A percentile compares a stretch with the other conserved stretches of the same genome.
phyloP scores from a whole-genome alignment of 37 sponge, comb jelly and placozoan genomes.

The Ianthella basta region DNA sequence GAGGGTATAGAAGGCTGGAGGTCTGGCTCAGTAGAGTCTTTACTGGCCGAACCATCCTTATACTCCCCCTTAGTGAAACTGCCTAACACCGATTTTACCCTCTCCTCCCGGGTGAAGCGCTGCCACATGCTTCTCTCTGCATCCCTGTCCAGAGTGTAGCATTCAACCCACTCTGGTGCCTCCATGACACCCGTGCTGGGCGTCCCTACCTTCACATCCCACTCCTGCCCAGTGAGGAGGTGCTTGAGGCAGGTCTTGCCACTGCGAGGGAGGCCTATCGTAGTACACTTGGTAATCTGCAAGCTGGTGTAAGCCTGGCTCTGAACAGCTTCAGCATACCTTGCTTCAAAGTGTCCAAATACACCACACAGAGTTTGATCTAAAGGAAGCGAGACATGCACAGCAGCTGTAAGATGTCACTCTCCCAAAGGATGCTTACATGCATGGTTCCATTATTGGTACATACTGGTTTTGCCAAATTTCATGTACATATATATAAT shows the following conservation, averaged over 20 bases:
- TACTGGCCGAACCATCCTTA: not conserved
- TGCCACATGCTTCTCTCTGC: not conserved
- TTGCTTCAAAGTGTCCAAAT: constrained; percentile 2
- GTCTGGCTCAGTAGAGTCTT: not conserved
- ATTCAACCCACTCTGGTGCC: constrained; percentile 33
- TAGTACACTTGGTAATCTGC: constrained; percentile 20
- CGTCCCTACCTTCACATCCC: not conserved
- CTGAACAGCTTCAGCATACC: not conserved
- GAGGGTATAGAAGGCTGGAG: too few species aligned
- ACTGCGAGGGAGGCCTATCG: constrained; percentile 15
- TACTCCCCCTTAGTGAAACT: not conserved
- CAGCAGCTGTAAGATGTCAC: too few species aligned
- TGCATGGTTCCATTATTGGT: too few species aligned
- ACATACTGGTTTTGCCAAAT: too few species aligned
- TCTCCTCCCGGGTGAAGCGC: not conserved
- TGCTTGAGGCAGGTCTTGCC: constrained; percentile 28
- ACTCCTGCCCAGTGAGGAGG: constrained; percentile 2
- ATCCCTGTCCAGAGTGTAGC: not conserved
- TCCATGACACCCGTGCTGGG: not conserved
- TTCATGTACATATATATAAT: too few species aligned
- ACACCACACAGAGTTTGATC: not conserved
- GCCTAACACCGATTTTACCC: not conserved
- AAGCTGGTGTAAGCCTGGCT: not conserved
- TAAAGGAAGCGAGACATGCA: too few species aligned
- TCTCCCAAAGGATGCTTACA: too few species aligned